These are phyloP conservation scores for Eilema sororculum DNA, from an alignment of 2,888 invertebrate species.

Conservation along the genomic window DNA sequence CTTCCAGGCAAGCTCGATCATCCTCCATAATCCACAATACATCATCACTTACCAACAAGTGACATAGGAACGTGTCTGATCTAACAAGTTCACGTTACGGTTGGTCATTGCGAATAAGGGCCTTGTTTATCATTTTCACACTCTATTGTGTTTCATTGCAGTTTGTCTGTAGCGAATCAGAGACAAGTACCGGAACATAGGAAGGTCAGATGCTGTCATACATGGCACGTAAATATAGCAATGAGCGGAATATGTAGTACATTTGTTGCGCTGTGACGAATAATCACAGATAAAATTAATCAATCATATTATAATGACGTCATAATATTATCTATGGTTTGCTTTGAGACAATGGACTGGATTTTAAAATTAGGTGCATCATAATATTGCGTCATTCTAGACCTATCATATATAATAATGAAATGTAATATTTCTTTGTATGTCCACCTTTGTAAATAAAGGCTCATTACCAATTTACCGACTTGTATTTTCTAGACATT, in stretches of 20 bases:
- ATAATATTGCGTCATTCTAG: not conserved
- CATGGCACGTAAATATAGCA: conserved; percentile 15
- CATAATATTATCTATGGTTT: conserved; percentile 17
- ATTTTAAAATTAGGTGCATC: conserved; percentile 17
- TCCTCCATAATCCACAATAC: no score
- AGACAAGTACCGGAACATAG: conserved; percentile 46
- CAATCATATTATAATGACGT: conserved; percentile 24
- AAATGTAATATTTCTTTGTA: not conserved
- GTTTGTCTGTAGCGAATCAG: conserved; percentile 44
- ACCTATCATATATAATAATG: not conserved
- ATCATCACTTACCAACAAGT: no score
- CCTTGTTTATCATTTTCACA: conserved; percentile 12
- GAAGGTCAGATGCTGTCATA: conserved; percentile 47
- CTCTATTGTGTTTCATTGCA: conserved; percentile 19
- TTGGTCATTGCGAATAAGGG: not conserved
- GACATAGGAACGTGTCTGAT: no score
- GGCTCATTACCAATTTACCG: no score
- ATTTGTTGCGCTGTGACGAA: conserved; percentile 31
- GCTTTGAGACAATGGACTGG: conserved; percentile 17
- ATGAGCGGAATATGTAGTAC: conserved; percentile 31
- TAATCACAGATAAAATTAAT: conserved; percentile 42
- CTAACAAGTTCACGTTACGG: not conserved
- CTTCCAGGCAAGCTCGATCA: no score
- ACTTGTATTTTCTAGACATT: not conserved
- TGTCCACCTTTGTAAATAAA: not conserved